These are phyloP conservation scores for Oeneis ivallda DNA, from an alignment of 2,888 invertebrate species.

Conservation along the genomic window DNA sequence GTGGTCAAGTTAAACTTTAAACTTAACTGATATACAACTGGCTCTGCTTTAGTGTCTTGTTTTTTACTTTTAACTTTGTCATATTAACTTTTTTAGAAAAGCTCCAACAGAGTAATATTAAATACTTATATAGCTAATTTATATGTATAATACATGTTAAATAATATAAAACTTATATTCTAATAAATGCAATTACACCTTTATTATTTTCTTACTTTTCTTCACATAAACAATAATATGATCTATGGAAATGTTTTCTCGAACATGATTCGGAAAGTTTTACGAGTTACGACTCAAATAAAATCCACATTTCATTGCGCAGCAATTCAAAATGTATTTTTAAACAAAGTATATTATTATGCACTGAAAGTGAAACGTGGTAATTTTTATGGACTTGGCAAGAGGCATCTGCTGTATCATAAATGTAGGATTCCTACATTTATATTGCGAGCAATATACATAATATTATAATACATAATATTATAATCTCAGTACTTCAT, in stretches of 20 bases:
- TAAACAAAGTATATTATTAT: not conserved
- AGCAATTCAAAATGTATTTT: not conserved
- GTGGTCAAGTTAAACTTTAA: too few relatives aligned
- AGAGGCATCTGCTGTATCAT: not conserved
- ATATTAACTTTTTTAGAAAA: not conserved
- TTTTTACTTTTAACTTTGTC: not conserved
- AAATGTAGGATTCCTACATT: too few relatives aligned
- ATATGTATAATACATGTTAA: too few relatives aligned
- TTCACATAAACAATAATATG: not conserved
- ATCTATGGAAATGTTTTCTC: not conserved
- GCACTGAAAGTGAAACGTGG: not conserved
- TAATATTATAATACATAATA: too few relatives aligned
- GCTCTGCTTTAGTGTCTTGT: not conserved
- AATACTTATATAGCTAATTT: not conserved
- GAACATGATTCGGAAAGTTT: not conserved
- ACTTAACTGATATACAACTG: too few relatives aligned
- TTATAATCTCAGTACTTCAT: too few relatives aligned
- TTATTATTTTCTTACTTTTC: not conserved
- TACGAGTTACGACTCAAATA: not conserved
- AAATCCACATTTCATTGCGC: not conserved
- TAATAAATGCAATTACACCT: constrained; percentile 6
- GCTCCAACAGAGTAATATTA: not conserved
- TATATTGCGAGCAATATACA: too few relatives aligned
- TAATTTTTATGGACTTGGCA: constrained; percentile 8
- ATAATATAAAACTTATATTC: not conserved